These are phyloP conservation scores for Morone saxatilis DNA, from an alignment of 2,113 vertebrate species.

Conservation along the genomic window DNA sequence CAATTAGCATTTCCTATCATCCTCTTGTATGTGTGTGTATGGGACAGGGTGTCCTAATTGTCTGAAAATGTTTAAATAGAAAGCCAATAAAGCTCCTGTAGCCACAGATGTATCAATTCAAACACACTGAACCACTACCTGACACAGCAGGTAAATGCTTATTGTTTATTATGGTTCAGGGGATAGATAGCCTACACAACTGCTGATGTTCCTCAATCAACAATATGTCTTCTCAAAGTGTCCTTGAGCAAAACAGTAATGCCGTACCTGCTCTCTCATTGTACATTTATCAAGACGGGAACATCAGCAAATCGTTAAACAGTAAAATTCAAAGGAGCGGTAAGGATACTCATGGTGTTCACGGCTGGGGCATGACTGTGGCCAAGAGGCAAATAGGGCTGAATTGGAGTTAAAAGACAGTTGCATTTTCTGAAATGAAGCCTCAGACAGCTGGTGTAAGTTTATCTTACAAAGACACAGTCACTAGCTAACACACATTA, in stretches of 20 bases:
- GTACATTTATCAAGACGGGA: background rate
- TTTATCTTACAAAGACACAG: slow-evolving; percentile 61
- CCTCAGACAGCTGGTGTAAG: slow-evolving; percentile 57
- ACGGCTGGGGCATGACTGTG: background rate
- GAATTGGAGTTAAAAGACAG: slow-evolving; percentile 13
- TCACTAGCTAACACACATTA: slow-evolving; percentile 59
- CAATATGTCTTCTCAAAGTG: background rate
- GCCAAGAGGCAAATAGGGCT: slow-evolving; percentile 8
- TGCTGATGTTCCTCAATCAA: slow-evolving; percentile 8
- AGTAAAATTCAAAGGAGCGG: slow-evolving; percentile 2
- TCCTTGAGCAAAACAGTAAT: slow-evolving; percentile 12
- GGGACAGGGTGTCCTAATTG: background rate
- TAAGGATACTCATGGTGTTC: background rate
- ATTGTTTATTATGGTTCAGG: slow-evolving; percentile 15
- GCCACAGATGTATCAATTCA: background rate
- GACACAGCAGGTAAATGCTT: slow-evolving; percentile 19
- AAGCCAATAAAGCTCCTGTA: background rate
- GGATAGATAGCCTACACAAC: slow-evolving; percentile 4
- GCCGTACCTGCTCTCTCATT: background rate
- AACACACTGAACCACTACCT: slow-evolving; percentile 12
- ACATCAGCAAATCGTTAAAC: slow-evolving; percentile 7
- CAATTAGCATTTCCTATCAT: too few species aligned
- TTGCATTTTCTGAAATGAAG: slow-evolving; percentile 29
- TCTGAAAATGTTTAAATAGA: background rate
- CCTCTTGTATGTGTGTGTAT: background rate